Evolutionary conservation across 2,888 invertebrate genomes (phyloP).

Genomic region (Eumacrocentrus americanus): DNA sequence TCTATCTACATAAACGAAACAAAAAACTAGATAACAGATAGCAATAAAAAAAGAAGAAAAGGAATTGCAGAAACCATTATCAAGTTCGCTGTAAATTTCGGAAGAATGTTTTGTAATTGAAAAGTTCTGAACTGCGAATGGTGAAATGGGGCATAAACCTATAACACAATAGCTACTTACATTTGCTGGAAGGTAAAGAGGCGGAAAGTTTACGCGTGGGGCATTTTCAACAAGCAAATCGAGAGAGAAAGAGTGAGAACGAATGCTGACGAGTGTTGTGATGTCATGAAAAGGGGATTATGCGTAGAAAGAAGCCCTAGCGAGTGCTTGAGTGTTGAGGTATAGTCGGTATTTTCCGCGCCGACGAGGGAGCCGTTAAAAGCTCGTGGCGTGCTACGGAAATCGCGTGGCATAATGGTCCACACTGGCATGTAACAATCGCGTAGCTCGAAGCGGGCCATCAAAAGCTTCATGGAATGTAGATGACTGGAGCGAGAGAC

Average conservation of each 20-base stretch:
- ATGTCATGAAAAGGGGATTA: constrained; percentile 16
- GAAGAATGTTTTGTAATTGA: background rate
- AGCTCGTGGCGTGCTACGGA: constrained; percentile 28
- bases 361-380: constrained; percentile 31
- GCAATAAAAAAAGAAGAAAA: constrained; percentile 15
- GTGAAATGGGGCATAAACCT: too few relatives aligned
- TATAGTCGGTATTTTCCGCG: constrained; percentile 1
- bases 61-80: constrained; percentile 20
- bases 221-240: background rate
- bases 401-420: constrained; percentile 35
- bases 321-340: too few relatives aligned
- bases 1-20: too few relatives aligned
- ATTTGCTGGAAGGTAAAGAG: background rate
- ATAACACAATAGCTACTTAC: constrained; percentile 13
- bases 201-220: constrained; percentile 3
- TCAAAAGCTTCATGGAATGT: constrained; percentile 32
- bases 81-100: background rate
- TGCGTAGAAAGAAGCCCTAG: constrained; percentile 2
- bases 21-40: constrained; percentile 32
- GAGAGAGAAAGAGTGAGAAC: background rate
- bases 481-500: constrained; percentile 17
- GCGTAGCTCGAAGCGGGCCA: constrained; percentile 27
- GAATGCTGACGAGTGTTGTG: too few relatives aligned
- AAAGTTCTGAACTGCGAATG: background rate
- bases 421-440: constrained; percentile 33